Evolutionary conservation across 1,140 invertebrate species (phyloP).

Genomic region (Palaemon carinicauda): DNA sequence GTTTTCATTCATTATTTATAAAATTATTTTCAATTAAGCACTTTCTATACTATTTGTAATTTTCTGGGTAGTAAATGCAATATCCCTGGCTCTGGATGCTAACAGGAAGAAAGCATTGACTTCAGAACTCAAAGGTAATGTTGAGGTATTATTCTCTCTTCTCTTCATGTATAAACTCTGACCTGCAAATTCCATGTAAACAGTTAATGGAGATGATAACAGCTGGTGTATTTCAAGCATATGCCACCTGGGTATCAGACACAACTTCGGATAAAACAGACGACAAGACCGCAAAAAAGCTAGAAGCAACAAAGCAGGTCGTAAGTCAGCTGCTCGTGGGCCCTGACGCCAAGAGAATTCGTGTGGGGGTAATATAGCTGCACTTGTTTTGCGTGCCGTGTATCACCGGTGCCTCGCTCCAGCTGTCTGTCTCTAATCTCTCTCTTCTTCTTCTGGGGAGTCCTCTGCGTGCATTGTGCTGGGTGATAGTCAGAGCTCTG

Average conservation of each 20-base stretch:
- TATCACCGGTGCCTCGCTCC: conserved; percentile 26
- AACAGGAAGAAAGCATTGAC: too few relatives aligned
- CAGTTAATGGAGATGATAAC: conserved; percentile 55
- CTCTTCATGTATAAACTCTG: neutral
- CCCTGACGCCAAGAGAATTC: conserved; percentile 6
- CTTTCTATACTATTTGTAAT: too few relatives aligned
- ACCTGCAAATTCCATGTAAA: conserved; percentile 21
- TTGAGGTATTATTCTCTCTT: too few relatives aligned
- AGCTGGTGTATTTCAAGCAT: conserved; percentile 45
- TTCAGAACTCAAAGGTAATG: too few relatives aligned
- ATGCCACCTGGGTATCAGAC: conserved; percentile 41
- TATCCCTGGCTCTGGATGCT: too few relatives aligned
- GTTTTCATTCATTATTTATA: too few relatives aligned
- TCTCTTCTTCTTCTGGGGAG: conserved; percentile 9
- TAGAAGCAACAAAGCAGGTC: conserved; percentile 41
- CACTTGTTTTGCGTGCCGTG: neutral
- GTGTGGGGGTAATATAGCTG: conserved; percentile 51
- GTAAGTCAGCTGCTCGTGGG: conserved; percentile 51
- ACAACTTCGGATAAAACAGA: neutral
- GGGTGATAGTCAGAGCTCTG: neutral
- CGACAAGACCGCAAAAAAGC: neutral
- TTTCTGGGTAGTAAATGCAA: too few relatives aligned
- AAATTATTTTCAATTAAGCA: too few relatives aligned
- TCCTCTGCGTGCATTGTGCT: conserved; percentile 23
- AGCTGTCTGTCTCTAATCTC: neutral